Evolutionary conservation across 2,888 invertebrate genomes (phyloP), one percentile per base, ranked within the genome.

Genomic region (Acleris emargana): DNA sequence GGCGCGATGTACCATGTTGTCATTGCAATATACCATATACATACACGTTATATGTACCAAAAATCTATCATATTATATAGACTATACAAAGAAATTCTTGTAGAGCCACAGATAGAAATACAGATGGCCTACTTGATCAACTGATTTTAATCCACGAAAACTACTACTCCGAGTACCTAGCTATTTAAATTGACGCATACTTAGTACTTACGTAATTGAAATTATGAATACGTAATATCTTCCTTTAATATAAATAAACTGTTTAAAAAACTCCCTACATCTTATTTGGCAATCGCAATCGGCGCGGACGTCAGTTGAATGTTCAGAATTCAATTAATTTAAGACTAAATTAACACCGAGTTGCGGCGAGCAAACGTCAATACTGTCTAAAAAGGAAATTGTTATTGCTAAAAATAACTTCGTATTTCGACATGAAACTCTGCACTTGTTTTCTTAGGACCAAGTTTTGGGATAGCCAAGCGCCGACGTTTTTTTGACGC

Each of bases 281-380:
- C n/a, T 45, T 7, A 17, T n/a, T 45, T 17, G 45, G n/a, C 7
- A 45, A n/a, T 45, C 17, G n/a, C 45, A 45, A 45, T 45, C 45
- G 7, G 5, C n/a, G 6, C 45, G 45, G 17, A 45, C 45, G 45
- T 45, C 45, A 43, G 43, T 57, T 22, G 42, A 42, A 59, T 42
- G 38, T 50, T 11, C 38, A 50, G 42, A 58, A 58, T 58, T 50
- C 58, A 59, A 51, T 59, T 59, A 59, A 59, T 42, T 51, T 50
- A n/a, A 18, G 18, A 38, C 58, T 38, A 59, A 59, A 58, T 49
- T 58, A 49, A 59, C 58, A 50, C 58, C 38, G 42, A 59, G 22
- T 50, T 59, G 58, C 25, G 50, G 42, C 17, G 45, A 57, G 45
- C 38, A 50, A 51, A 59, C 58, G 51, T 50, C 50, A 51, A 59